Evolutionary conservation across 2,888 invertebrate genomes (phyloP), one percentile per base, ranked within the genome.

Genomic region (Pyrocoelia pectoralis): DNA sequence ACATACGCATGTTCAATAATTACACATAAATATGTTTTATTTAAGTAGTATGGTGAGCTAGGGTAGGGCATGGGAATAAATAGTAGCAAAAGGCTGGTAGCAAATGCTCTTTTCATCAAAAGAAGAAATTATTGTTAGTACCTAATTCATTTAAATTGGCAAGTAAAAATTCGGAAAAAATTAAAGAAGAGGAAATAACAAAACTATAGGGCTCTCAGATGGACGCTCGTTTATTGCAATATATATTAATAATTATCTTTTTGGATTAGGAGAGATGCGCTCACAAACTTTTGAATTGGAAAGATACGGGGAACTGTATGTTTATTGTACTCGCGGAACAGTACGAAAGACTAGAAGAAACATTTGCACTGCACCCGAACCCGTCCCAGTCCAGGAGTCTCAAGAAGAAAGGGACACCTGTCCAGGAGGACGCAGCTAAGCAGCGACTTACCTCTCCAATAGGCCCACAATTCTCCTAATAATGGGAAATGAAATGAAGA

Each of bases 191-290:
- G 64, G 88, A 88, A 77, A 83, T 89, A 77, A 87, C 86, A 81
- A 89, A 88, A 84, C 82, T 86, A 76, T 90, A 90, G 90, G 88
- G 88, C 40, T 84, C 86, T 0, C 87, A 87, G 74, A 88, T 90
- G 79, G 90, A 90, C 75, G 85, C 87, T 0, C 83, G 89, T 2
- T 78, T 90, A 53, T 86, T 88, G 33, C 88, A 89, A 77, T 89
- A 88, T n/a, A n/a, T 75, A 84, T 89, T 28, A 86, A 86, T 18
- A 89, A 89, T 77, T 90, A 87, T 77, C 81, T 90, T 57, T 90
- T 89, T 79, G 87, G 87, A 48, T 84, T 83, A 13, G 85, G 86
- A 0, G 77, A 82, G 33, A 74, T 83, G 72, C 85, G 86, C 73
- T 72, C 81, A 1, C 73, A 77, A 0, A 83, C 84, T 0, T 87